Base-by-base conservation (phyloP, 2,113 vertebrate genomes). In the Phoenicopterus ruber region DNA sequence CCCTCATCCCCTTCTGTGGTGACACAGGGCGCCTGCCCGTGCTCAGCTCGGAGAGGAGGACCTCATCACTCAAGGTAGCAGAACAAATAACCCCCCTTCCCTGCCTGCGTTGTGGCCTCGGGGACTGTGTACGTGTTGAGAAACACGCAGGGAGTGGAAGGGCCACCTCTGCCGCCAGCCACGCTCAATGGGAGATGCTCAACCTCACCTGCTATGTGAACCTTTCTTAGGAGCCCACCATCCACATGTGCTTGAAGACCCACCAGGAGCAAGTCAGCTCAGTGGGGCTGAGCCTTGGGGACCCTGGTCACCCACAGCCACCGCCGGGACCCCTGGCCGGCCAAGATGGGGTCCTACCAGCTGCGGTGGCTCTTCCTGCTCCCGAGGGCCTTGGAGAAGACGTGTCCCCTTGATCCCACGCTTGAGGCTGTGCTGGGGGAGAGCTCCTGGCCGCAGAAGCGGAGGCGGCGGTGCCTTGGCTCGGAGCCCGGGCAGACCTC, bases 31-130 rank as follows among this genome's bases (percentile, higher is more conserved):
- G 26, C 10, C 19, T 28, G 34, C n/a, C 50, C 0, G 0, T 21
- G 54, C 91, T 73, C 49, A 59, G n/a, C 50, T 54, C 24, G 17
- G 28, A 24, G 22, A 22, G 31, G 32, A 79, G 69, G n/a, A 85
- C 15, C 12, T 63, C 6, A 1, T n/a, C 26, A 3, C 67, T 49
- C 50, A 3, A 15, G 32, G 14, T 2, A 7, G 26, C 1, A 1
- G 5, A 12, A 12, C 38, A 36, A 65, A 83, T 19, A 77, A 31
- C 6, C 16, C 10, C 20, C 10, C 11, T 38, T 44, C 7, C 36
- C 34, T 63, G 38, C 54, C 13, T 3, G 8, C 0, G 0, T 8
- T 29, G 7, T 32, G 63, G 13, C 24, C 21, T 8, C 3, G 13
- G 21, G 44, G 46, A 29, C 26, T 25, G 21, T 1, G 1, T n/a